phyloP scores from a whole-genome alignment of 2,888 invertebrate genomes.

The Oasisia sp. region DNA sequence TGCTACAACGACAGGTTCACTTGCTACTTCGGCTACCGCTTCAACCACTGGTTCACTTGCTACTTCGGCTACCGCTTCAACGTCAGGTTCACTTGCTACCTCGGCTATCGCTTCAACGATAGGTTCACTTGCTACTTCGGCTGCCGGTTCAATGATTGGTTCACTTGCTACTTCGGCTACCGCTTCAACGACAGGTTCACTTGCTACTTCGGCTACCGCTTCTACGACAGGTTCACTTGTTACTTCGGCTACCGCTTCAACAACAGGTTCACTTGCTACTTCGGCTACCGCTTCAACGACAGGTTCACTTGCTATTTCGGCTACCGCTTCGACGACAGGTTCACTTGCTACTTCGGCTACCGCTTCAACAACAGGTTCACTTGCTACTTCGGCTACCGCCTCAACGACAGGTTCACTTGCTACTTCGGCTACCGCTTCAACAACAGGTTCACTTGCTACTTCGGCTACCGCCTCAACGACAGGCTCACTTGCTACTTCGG shows the following conservation, averaged over 20 bases:
- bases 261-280: neutral
- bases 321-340: neutral
- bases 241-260: neutral
- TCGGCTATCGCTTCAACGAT: neutral
- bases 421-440: constrained; percentile 11
- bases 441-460: constrained; percentile 23
- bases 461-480: constrained; percentile 22
- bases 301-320: neutral
- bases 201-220: constrained; percentile 22
- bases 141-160: constrained; percentile 8
- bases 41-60: constrained; percentile 24
- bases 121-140: constrained; percentile 27
- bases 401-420: neutral
- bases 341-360: neutral
- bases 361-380: constrained; percentile 26
- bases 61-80: constrained; percentile 13
- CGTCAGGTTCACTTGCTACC: too few species aligned
- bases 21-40: neutral
- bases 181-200: neutral
- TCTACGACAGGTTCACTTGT: constrained; percentile 14
- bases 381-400: neutral
- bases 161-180: constrained; percentile 30
- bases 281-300: neutral
- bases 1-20: constrained; percentile 25
- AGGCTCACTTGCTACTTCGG: constrained; percentile 24